phyloP scores from a whole-genome alignment of 2,113 vertebrate genomes.

The Indri indri region DNA sequence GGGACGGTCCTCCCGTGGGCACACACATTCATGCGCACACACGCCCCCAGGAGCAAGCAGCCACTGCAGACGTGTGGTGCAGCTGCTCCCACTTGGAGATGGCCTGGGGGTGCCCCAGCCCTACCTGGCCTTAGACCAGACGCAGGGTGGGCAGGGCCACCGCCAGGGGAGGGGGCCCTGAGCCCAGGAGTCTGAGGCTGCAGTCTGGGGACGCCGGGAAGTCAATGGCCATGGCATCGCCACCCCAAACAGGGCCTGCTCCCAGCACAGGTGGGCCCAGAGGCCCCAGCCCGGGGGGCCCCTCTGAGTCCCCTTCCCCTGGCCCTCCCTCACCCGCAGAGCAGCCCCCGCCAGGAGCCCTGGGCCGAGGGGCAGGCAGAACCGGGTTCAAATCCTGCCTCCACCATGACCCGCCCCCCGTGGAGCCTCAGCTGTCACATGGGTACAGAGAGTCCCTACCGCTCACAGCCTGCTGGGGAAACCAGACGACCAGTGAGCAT shows the following conservation, averaged over 20 bases:
- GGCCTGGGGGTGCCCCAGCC: not conserved
- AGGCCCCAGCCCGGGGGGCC: not conserved
- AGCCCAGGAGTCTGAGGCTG: not conserved
- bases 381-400: not conserved
- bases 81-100: not conserved
- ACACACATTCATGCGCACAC: accelerated
- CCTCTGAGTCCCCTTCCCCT: not conserved
- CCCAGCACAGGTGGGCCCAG: not conserved
- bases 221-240: not conserved
- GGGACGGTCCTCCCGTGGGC: accelerated
- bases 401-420: not conserved
- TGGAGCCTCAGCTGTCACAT: not conserved
- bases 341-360: not conserved
- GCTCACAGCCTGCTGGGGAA: not conserved
- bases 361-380: not conserved
- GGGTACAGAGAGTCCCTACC: not conserved
- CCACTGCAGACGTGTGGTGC: not conserved
- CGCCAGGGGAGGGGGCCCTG: not conserved
- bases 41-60: accelerated
- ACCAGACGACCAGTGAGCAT: not conserved
- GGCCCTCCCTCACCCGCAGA: accelerated
- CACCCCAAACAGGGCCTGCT: not conserved
- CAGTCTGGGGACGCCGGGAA: not conserved
- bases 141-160: not conserved
- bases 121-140: not conserved